Conservation (phyloP, 2,797 vertebrate species). For the Etheostoma perlongum region DNA sequence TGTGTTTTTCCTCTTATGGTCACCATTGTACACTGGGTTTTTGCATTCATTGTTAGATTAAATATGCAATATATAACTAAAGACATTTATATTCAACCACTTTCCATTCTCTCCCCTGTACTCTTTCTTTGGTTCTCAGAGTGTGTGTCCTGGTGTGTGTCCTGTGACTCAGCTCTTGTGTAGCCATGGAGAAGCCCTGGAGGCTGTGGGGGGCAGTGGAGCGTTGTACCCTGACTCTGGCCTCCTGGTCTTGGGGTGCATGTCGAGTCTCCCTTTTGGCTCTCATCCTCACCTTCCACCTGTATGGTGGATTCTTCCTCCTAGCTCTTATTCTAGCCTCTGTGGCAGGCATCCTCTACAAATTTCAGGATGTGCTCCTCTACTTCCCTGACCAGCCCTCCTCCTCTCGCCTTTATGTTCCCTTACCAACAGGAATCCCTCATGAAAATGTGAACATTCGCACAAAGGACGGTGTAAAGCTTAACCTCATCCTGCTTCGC, state of each 20-base stretch:
- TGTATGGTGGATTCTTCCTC: slow-evolving; percentile 93
- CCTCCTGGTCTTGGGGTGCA: slow-evolving; percentile 95
- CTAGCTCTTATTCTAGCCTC: slow-evolving; percentile 94
- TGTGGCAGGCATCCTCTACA: slow-evolving; percentile 95
- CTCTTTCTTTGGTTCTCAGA: slow-evolving; percentile 67
- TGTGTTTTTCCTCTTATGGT: not conserved
- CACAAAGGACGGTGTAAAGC: slow-evolving; percentile 96
- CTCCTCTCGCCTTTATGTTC: slow-evolving; percentile 97
- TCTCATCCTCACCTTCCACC: slow-evolving; percentile 97
- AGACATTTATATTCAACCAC: not conserved
- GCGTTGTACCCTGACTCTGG: slow-evolving; percentile 90
- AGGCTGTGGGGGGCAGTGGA: slow-evolving; percentile 92
- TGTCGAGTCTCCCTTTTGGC: slow-evolving; percentile 96
- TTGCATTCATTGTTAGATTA: not conserved
- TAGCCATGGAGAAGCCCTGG: slow-evolving; percentile 96
- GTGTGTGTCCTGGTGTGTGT: slow-evolving; percentile 72
- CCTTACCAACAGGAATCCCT: slow-evolving; percentile 96
- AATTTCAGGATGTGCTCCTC: slow-evolving; percentile 97
- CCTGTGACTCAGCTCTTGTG: slow-evolving; percentile 77
- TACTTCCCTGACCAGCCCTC: slow-evolving; percentile 99
- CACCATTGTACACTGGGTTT: not conserved
- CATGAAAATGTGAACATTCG: slow-evolving; percentile 96
- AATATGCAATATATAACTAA: not conserved
- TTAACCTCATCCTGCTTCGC: slow-evolving; percentile 95
- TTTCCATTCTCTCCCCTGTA: not conserved